Base-by-base conservation (phyloP, 1,140 invertebrate species). In the Laodelphax striatellus region DNA sequence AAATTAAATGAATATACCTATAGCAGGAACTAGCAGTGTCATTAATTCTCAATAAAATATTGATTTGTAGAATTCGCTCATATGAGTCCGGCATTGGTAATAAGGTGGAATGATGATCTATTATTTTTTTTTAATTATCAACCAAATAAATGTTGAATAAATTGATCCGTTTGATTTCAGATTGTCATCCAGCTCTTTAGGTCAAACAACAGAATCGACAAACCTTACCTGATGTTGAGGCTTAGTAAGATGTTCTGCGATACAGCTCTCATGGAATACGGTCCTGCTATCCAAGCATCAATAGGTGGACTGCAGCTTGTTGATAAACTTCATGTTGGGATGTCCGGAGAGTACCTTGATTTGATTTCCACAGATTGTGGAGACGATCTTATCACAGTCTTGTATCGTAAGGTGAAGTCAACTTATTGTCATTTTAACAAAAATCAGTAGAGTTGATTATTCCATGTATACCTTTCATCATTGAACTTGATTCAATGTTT, bases 321-420 rank as follows among this genome's bases (percentile, higher is more conserved):
- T 1, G 90, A 92, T 70, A 89, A 90, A 72, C 80, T 88, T 58
- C 87, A 91, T 67, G 83, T 82, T 62, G 83, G 82, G 28, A 73
- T 78, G 55, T 82, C 82, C 46, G 88, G 75, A 70, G 85, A 89
- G 69, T 90, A 90, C 68, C 71, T 90, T 44, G 87, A 90, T 69
- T 69, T 90, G 31, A 75, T 91, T 46, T 83, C 83, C 53, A 82
- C 84, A 13, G 77, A 77, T 70, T 22, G 16, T 17, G 65, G 73
- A 62, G 73, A 75, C 28, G 85, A 90, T 69, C 75, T 90, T 55
- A 76, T 88, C 21, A 83, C 85, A 61, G 67, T 90, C 50, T 77
- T 88, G 4, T 91, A 90, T 68, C 79, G 88, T 70, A 89, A 88
- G 77, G 87, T 87, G 70, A 65, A 55, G 34, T 53, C 4, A 56